phyloP scores from a whole-genome alignment of 1,140 invertebrate species.

The Myzus persicae region DNA sequence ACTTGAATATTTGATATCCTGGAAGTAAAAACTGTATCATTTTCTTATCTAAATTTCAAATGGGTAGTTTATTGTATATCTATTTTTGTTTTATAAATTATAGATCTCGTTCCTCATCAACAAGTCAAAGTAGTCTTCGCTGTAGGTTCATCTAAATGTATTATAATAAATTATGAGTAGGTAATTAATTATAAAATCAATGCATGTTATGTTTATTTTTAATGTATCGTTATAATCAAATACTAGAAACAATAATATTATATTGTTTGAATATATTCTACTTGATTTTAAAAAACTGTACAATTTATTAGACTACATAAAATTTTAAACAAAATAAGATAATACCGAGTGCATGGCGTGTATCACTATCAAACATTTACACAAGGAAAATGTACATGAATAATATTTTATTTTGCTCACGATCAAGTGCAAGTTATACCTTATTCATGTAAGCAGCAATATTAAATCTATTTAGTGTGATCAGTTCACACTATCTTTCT shows the following conservation, averaged over 20 bases:
- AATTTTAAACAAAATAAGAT: not conserved
- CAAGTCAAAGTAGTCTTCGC: not conserved
- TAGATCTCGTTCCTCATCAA: not conserved
- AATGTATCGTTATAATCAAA: not conserved
- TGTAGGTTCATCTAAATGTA: not conserved
- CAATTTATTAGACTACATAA: not conserved
- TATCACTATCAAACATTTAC: not conserved
- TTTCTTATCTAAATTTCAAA: slow-evolving; percentile 3
- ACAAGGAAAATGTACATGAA: not conserved
- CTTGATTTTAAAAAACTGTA: not conserved
- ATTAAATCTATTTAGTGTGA: not conserved
- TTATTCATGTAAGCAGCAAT: not conserved
- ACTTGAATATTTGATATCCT: not conserved
- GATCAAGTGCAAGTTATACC: not conserved
- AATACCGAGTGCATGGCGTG: not conserved
- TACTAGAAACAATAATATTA: not conserved
- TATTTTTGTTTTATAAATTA: not conserved
- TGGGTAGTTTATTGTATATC: not conserved
- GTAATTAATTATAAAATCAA: not conserved
- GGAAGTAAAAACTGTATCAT: not conserved
- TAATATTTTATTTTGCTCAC: not conserved
- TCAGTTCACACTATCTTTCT: not conserved
- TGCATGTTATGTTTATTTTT: not conserved
- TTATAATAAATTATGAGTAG: not conserved
- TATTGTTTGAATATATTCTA: not conserved